Conservation (phyloP, 2,888 invertebrate species). For the Hymenopus coronatus region DNA sequence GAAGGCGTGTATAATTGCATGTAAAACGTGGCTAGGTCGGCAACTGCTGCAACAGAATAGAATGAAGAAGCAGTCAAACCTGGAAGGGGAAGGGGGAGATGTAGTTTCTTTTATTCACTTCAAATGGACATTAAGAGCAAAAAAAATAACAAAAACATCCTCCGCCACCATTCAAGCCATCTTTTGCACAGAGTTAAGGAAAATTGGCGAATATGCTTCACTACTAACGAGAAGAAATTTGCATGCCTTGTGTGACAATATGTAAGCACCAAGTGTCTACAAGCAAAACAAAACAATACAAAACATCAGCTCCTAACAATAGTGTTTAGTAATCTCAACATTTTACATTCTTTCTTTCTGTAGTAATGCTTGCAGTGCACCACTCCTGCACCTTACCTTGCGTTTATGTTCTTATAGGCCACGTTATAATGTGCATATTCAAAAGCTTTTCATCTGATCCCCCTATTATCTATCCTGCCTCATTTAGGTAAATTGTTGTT, state of each 20-base stretch:
- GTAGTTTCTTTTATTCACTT: background rate
- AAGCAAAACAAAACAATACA: background rate
- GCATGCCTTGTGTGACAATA: background rate
- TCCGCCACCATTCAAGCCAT: background rate
- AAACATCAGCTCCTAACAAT: background rate
- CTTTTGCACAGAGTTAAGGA: background rate
- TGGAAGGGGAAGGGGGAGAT: background rate
- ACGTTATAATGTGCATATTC: background rate
- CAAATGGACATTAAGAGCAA: background rate
- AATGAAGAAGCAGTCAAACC: background rate
- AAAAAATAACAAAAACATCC: background rate
- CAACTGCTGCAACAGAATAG: background rate
- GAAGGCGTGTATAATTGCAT: conserved; percentile 18
- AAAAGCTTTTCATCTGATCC: background rate
- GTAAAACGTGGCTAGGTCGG: conserved; percentile 7
- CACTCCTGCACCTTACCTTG: background rate
- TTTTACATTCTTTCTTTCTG: background rate
- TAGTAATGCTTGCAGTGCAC: background rate
- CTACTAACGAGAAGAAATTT: background rate
- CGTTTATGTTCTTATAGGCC: background rate
- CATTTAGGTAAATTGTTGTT: background rate
- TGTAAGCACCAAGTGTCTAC: background rate
- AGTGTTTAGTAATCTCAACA: background rate
- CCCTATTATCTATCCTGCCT: background rate
- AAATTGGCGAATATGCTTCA: background rate